Evolutionary conservation across 2,797 vertebrate genomes (phyloP), one percentile per base, ranked within the genome.

Genomic region (Hozukius guyotensis): DNA sequence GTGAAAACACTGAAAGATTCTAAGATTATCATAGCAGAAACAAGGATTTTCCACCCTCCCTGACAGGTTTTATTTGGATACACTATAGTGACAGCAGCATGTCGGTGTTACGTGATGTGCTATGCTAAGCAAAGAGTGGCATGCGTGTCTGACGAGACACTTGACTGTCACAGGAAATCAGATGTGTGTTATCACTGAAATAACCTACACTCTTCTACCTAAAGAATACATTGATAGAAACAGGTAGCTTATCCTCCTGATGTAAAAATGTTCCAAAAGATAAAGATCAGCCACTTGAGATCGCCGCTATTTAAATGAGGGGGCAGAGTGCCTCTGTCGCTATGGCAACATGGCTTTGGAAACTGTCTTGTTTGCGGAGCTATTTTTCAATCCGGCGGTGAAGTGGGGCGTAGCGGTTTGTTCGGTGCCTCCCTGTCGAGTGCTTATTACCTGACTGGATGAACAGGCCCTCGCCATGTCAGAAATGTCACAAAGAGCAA

Each of bases 381-480:
- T 83, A 77, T 88, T 88, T 88, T 89, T 89, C 80, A 89, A 89
- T 88, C 77, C 69, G 27, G 49, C 34, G 18, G 87, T 83, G 87
- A 92, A 93, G 84, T 84, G 81, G 84, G 82, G 72, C 62, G 75
- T 78, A 72, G 72, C 73, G 2, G 86, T 78, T 71, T 76, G 74
- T 78, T 81, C 78, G 83, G 64, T 61, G 86, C 81, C 88, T 89
- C 80, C 86, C 69, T 81, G 84, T 85, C n/a, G 74, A 90, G 86
- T 87, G 83, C 77, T 84, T 88, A 89, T 89, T 92, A 83, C 86
- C 76, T 66, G 85, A 86, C 56, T 85, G 84, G 91, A 87, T 83
- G 87, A 91, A 88, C 53, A 60, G 70, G 84, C 60, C 53, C 72
- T 86, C 22, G 9, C 80, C 75, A 73, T 84, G 87, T 89, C 82